phyloP scores from a whole-genome alignment of 1,140 invertebrate species.

The Tetragnatha versicolor region DNA sequence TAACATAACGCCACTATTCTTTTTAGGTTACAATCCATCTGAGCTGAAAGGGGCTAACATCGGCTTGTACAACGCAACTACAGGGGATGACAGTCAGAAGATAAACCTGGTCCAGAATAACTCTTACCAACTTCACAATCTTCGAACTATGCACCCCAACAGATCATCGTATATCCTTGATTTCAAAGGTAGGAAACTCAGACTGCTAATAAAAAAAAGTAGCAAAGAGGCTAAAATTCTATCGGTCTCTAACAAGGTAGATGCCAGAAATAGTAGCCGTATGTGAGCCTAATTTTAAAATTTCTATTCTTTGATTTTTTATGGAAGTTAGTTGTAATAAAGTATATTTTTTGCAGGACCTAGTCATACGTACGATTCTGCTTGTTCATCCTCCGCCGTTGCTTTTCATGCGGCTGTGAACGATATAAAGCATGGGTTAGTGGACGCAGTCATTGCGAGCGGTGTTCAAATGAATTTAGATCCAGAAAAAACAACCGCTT shows the following conservation, averaged over 20 bases:
- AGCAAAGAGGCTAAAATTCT: neutral
- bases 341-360: conserved; percentile 70
- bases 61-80: conserved; percentile 1
- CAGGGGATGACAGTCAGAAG: neutral
- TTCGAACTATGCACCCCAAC: conserved; percentile 9
- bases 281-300: neutral
- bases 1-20: too few species aligned
- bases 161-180: neutral
- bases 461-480: conserved; percentile 85
- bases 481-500: conserved; percentile 87
- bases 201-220: neutral
- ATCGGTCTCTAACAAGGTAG: neutral
- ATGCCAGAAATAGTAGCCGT: neutral
- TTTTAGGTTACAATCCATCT: conserved; percentile 15
- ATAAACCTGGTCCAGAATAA: neutral
- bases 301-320: too few species aligned
- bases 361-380: conserved; percentile 91
- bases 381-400: conserved; percentile 74
- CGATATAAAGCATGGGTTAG: neutral
- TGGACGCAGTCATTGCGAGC: conserved; percentile 81
- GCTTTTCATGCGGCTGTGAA: conserved; percentile 37
- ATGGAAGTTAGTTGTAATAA: too few species aligned
- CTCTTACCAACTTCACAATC: neutral
- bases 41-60: neutral
- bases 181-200: conserved; percentile 12